Conservation (phyloP, 2,888 invertebrate species). For the Caenorhabditis wallacei region DNA sequence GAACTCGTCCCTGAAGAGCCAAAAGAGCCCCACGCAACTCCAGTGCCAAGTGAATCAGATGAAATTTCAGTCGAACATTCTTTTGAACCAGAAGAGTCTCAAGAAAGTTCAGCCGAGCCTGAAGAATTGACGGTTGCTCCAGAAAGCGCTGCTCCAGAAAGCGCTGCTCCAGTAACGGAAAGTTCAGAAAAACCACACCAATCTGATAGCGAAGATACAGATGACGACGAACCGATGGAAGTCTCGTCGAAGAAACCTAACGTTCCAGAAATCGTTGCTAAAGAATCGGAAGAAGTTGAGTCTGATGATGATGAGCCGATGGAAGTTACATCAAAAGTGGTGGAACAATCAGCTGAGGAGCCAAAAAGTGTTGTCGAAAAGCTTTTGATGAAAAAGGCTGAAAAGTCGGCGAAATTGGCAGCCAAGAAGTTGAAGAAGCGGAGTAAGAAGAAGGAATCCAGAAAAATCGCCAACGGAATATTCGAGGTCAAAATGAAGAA, state of each 20-base stretch:
- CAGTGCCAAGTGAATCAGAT: not conserved
- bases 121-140: not conserved
- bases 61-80: not conserved
- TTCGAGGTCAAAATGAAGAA: conserved; percentile 59
- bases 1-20: not conserved
- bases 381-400: conserved; percentile 50
- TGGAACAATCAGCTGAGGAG: not conserved
- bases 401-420: conserved; percentile 24
- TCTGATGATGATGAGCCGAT: conserved; percentile 41
- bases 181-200: not conserved
- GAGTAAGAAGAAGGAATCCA: conserved; percentile 45
- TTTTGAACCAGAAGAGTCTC: not conserved
- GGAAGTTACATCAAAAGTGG: conserved; percentile 30
- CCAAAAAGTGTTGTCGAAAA: conserved; percentile 31
- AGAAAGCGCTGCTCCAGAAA: too few species aligned
- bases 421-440: conserved; percentile 48
- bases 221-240: conserved; percentile 17
- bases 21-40: not conserved
- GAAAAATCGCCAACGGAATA: conserved; percentile 50
- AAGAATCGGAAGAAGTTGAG: not conserved
- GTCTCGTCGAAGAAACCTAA: not conserved
- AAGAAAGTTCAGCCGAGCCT: not conserved
- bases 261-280: not conserved
- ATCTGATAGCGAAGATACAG: not conserved
- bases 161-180: too few species aligned